Percentiles rank a stretch among this genome's conserved stretches.
Conservation (phyloP, 2,797 vertebrate genomes). For the Xerus rutilus region DNA sequence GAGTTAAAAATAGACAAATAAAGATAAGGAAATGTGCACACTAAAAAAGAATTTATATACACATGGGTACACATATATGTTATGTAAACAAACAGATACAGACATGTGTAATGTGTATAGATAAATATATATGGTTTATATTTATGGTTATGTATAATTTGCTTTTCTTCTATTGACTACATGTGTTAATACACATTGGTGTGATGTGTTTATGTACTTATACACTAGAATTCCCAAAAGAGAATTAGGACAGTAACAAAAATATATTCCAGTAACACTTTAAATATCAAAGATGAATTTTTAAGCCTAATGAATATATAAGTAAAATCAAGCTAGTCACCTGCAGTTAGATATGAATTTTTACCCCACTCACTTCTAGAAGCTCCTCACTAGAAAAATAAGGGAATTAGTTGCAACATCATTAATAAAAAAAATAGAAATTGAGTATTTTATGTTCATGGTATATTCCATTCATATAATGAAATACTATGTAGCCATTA, state of each 20-base stretch:
- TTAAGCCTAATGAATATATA: neutral
- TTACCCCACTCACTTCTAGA: neutral
- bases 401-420: neutral
- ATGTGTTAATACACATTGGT: neutral
- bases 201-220: neutral
- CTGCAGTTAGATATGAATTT: neutral
- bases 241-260: neutral
- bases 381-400: conserved; percentile 14
- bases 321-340: neutral
- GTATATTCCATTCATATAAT: neutral
- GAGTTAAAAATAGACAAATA: neutral
- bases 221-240: neutral
- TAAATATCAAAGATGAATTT: neutral
- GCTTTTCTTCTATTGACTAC: neutral
- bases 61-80: neutral
- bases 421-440: conserved; percentile 18
- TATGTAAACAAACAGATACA: neutral
- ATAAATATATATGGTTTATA: neutral
- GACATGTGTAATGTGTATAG: neutral
- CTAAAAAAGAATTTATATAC: neutral
- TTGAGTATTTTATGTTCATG: neutral
- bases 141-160: neutral
- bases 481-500: neutral
- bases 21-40: neutral
- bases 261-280: neutral